Evolutionary conservation across 1,140 invertebrate genomes (phyloP).

Genomic region (Anoplophora glabripennis): DNA sequence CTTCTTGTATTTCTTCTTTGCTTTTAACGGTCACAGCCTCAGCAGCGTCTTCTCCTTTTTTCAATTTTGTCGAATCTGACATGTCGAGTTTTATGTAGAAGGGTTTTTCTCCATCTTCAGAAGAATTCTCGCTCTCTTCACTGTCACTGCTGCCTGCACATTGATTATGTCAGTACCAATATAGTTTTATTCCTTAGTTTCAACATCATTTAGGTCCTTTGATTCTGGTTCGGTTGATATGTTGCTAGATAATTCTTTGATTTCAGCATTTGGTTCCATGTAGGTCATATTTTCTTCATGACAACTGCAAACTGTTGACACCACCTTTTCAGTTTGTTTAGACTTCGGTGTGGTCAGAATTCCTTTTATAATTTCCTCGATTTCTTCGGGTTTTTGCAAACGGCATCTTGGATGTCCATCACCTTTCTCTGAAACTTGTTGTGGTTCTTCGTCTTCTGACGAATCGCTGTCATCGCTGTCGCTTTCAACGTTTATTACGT

Average conservation of each 20-base stretch:
- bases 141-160: background rate
- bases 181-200: background rate
- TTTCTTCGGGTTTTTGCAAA: background rate
- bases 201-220: background rate
- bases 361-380: too few relatives aligned
- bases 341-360: too few relatives aligned
- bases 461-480: background rate
- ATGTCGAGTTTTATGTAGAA: constrained; percentile 5
- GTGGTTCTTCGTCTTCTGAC: background rate
- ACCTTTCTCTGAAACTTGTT: background rate
- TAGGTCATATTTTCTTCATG: too few relatives aligned
- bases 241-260: too few relatives aligned
- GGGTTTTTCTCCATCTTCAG: background rate
- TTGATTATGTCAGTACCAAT: background rate
- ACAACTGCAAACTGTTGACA: too few relatives aligned
- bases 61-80: background rate
- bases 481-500: background rate
- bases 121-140: constrained; percentile 6
- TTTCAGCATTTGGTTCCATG: too few relatives aligned
- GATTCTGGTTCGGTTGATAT: background rate
- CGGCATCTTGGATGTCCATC: background rate
- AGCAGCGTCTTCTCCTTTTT: background rate
- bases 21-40: constrained; percentile 22
- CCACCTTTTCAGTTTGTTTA: too few relatives aligned
- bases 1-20: constrained; percentile 19